phyloP scores from a whole-genome alignment of 1,140 invertebrate genomes.

The Lepidostoma basale region DNA sequence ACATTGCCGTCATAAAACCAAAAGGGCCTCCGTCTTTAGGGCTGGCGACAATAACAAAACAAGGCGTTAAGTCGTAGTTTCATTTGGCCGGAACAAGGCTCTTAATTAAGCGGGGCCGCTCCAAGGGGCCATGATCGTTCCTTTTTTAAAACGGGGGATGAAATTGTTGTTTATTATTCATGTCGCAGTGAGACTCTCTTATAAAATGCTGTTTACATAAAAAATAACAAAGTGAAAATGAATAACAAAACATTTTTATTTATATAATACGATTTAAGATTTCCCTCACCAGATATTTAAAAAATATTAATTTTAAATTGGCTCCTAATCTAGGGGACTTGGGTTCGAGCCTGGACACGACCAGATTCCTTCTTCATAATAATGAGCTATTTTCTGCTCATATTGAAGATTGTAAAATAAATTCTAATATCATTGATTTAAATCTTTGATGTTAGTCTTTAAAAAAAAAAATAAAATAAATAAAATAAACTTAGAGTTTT shows the following conservation, averaged over 20 bases:
- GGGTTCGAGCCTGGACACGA: too few relatives aligned
- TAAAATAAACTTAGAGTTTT: too few relatives aligned
- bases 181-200: background rate
- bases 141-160: slow-evolving; percentile 16
- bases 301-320: too few relatives aligned
- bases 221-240: background rate
- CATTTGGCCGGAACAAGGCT: slow-evolving; percentile 40
- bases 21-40: slow-evolving; percentile 55
- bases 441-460: too few relatives aligned
- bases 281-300: too few relatives aligned
- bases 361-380: too few relatives aligned
- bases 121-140: slow-evolving; percentile 46
- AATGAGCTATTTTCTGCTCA: too few relatives aligned
- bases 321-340: too few relatives aligned
- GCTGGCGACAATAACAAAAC: slow-evolving; percentile 56
- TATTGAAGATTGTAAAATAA: too few relatives aligned
- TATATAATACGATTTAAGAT: too few relatives aligned
- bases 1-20: slow-evolving; percentile 41
- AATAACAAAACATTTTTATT: background rate
- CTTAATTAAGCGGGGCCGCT: slow-evolving; percentile 46
- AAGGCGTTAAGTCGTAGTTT: slow-evolving; percentile 47
- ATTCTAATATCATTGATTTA: too few relatives aligned
- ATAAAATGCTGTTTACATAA: background rate
- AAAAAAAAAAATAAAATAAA: too few relatives aligned
- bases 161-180: slow-evolving; percentile 18